Base-by-base conservation (phyloP, 1,140 invertebrate species). In the Maniola jurtina region DNA sequence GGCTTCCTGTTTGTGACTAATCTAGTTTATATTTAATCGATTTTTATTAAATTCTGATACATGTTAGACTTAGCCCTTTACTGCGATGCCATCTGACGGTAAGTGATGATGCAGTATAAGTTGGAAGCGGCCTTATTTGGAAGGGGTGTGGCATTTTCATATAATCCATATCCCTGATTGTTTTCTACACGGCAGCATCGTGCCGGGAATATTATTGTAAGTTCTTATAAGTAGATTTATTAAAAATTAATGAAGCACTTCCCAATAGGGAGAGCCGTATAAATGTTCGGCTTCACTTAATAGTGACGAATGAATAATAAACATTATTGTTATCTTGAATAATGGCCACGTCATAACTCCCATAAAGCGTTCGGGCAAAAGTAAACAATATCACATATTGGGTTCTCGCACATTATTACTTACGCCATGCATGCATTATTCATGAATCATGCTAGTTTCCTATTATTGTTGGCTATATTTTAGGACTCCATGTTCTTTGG, bases 351-450 rank as follows among this genome's bases (percentile, higher is more conserved):
- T 79, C 72, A 76, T 64, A 57, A 61, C 71, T 71, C 65, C 66
- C 70, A 72, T 71, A 70, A 66, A 70, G 14, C 14, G 25, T 76
- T 68, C 66, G 60, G 54, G 52, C 42, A 66, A 67, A 67, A 65
- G 68, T 67, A 71, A 73, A 70, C 65, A 59, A 59, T 76, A 75
- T 81, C 71, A 80, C 68, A 77, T 78, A 78, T 80, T 76, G 72
- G 55, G 67, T 74, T 72, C 69, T 80, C 75, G 72, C 60, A 71
- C 76, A 83, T 83, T 84, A 86, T 80, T 78, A 78, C 77, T 77
- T 68, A 68, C 65, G 68, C 76, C 74, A 74, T 76, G 59, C 66
- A 84, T 84, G 77, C 79, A 79, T 86, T 86, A 88, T 88, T 88
- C 85, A 87, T 87, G 13, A 88, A 86, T 88, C 85, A 87, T 87